phyloP scores from a whole-genome alignment of 2,888 invertebrate genomes.

The Thalpophila matura region DNA sequence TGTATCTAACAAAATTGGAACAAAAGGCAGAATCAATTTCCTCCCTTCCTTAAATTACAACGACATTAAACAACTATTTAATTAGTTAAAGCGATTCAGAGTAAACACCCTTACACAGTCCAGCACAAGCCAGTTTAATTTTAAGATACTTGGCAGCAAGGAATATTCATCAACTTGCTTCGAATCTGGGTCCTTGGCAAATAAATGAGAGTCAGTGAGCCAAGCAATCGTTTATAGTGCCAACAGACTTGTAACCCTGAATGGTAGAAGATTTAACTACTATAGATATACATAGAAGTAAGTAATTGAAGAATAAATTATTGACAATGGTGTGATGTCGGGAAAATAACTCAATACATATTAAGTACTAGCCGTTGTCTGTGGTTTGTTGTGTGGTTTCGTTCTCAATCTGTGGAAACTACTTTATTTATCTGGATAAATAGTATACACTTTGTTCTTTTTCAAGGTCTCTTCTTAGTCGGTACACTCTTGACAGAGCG shows the following conservation, averaged over 20 bases:
- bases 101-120: constrained; percentile 25
- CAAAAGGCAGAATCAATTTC: constrained; percentile 24
- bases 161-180: constrained; percentile 47
- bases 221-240: constrained; percentile 47
- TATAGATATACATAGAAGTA: too few relatives aligned
- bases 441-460: too few relatives aligned
- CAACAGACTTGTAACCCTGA: constrained; percentile 13
- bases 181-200: constrained; percentile 50
- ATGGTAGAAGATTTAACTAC: neutral
- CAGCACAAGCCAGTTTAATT: constrained; percentile 47
- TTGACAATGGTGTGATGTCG: neutral
- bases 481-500: too few relatives aligned
- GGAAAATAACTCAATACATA: neutral
- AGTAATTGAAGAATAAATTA: neutral
- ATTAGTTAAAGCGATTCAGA: constrained; percentile 38
- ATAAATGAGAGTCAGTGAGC: constrained; percentile 50
- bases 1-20: constrained; percentile 2
- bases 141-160: constrained; percentile 48
- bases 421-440: too few relatives aligned
- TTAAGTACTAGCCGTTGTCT: too few relatives aligned
- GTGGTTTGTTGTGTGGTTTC: too few relatives aligned
- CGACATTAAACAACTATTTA: constrained; percentile 25
- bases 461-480: too few relatives aligned
- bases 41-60: constrained; percentile 23
- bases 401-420: too few relatives aligned